Evolutionary conservation across 1,140 invertebrate genomes (phyloP).

Genomic region (Amphibalanus amphitrite): DNA sequence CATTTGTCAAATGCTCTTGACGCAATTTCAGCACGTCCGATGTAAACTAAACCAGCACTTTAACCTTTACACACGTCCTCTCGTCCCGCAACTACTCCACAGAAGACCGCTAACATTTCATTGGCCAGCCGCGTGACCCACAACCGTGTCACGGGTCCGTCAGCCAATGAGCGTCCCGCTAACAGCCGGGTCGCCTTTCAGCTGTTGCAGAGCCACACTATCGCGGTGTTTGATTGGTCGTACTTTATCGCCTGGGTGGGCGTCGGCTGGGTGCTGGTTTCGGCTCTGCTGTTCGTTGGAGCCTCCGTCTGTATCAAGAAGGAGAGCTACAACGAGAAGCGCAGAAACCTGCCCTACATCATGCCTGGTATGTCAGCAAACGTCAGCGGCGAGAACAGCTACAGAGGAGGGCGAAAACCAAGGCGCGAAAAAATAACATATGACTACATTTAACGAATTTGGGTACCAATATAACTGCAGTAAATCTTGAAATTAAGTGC

Average conservation of each 20-base stretch:
- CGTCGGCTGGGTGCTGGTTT: constrained; percentile 66
- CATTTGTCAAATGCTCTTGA: no score
- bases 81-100: no score
- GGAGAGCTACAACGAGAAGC: constrained; percentile 78
- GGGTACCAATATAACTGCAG: not conserved
- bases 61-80: no score
- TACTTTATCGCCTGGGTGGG: constrained; percentile 90
- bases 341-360: constrained; percentile 91
- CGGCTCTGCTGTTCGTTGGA: constrained; percentile 76
- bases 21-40: no score
- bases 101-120: no score
- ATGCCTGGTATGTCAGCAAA: constrained; percentile 61
- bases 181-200: constrained; percentile 28
- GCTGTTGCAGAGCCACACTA: constrained; percentile 68
- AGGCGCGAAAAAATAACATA: not conserved
- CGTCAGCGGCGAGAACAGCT: not conserved
- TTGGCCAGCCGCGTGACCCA: no score
- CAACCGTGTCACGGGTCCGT: no score
- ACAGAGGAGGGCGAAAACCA: not conserved
- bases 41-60: no score
- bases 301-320: constrained; percentile 79
- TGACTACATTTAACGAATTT: not conserved
- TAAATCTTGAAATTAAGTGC: no score
- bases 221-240: constrained; percentile 83
- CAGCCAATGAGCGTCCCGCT: not conserved